These are phyloP conservation scores for human (Homo sapiens) DNA, from an alignment of 2,113 vertebrate species.

Conservation along the genomic window DNA sequence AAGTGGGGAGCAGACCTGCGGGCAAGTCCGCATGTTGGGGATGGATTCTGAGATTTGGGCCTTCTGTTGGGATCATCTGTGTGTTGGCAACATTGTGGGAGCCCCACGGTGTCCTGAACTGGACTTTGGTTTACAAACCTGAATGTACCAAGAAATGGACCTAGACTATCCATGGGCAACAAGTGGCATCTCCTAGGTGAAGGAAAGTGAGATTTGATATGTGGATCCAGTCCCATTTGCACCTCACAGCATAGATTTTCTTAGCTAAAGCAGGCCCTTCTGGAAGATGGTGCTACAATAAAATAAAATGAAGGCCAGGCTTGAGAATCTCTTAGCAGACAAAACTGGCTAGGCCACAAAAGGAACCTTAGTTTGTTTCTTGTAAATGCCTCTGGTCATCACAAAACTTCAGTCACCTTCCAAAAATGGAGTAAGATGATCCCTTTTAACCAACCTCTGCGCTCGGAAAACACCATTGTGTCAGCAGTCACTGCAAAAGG, in stretches of 20 bases:
- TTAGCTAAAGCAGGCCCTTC: background rate
- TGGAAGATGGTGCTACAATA: background rate
- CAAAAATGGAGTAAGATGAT: background rate
- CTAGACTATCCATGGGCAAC: fast-evolving
- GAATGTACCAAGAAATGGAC: fast-evolving
- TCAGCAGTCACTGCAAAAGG: no score
- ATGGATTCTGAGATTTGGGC: background rate
- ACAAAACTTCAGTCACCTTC: background rate
- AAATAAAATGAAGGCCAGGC: background rate
- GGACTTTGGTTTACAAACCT: background rate
- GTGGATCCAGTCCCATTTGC: no score
- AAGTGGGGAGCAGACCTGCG: background rate
- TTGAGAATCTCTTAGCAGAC: background rate
- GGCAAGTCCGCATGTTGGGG: fast-evolving
- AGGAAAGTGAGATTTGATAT: background rate
- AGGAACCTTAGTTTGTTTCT: background rate
- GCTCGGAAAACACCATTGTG: background rate
- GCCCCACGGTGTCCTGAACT: background rate
- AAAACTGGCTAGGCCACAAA: background rate
- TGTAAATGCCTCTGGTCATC: background rate
- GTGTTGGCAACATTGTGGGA: background rate
- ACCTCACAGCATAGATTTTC: background rate
- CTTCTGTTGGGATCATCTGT: background rate
- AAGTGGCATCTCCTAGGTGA: fast-evolving
- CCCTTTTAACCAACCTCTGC: background rate